Evolutionary conservation across 2,113 vertebrate genomes (phyloP), one percentile per base, ranked within the genome.

Genomic region (Pseudorhombus dupliciocellatus): DNA sequence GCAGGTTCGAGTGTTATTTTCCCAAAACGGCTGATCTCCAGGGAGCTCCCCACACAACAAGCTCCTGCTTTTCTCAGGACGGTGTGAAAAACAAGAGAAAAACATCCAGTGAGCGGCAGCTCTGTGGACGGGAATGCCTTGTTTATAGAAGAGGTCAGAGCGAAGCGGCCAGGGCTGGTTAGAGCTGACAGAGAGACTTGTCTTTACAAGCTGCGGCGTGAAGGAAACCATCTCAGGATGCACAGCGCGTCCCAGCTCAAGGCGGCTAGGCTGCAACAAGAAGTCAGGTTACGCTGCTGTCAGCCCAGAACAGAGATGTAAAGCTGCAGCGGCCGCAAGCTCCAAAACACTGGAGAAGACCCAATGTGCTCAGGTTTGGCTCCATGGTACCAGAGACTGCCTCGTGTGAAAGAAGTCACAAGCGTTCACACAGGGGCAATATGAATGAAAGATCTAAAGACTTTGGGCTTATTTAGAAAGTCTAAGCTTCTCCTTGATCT

Each of bases 401-500:
- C 42, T 4, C 42, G 18, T 18, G 42, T 18, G 42, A 25, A 14
- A 4, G 25, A 4, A 25, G 3, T 5, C 51, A 15, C 7, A 21
- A 22, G 22, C 12, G 22, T 54, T 1, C 30, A 56, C 11, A 30
- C 48, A 15, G 0, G 26, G 56, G 20, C 26, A 1, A 57, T 30
- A 28, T 7, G 4, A 3, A 26, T n/a, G 0, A 24, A 31, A 71
- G 14, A 37, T 21, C 50, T 20, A 15, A 44, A 60, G 58, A 64
- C 18, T 46, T 57, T 21, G 22, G 42, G 50, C 30, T 58, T 18
- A 37, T 61, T 28, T 37, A 44, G 14, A 62, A 55, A 63, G 51
- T 20, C 11, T 2, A 2, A 55, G 46, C 51, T 42, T 25, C 10
- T 40, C 61, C 76, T 79, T 73, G 42, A 73, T 78, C 66, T 60